Evolutionary conservation across 2,797 vertebrate species (phyloP), one percentile per base, ranked within the genome.

Genomic region (Characodon lateralis): DNA sequence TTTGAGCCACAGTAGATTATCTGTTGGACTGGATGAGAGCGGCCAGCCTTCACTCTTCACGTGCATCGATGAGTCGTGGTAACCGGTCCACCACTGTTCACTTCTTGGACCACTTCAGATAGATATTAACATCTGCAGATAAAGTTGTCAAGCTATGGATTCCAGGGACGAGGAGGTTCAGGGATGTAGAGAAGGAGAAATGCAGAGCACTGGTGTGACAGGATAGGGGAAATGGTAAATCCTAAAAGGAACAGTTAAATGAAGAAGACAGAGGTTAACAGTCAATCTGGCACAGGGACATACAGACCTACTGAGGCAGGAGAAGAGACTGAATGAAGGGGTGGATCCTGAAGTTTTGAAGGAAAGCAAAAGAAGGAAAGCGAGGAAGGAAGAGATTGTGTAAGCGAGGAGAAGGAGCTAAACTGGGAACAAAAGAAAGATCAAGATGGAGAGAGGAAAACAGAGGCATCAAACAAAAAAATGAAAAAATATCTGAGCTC

Each of bases 401-500:
- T 48, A 9, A 48, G 46, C 46, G 10, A 48, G 12, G 46, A 10
- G 31, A 39, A 65, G 31, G 28, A 10, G 63, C 31, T 10, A 65
- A 65, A 65, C 53, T 55, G 53, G 20, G 53, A 55, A 55, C 18
- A 55, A 55, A 0, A 24, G 6, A 55, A 55, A 55, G 53, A 22
- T 5, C 35, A 65, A 39, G 20, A 35, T 10, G 35, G 9, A 50
- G 50, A n/a, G 41, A 58, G 10, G 51, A 73, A 80, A 73, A 83
- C 63, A 79, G 82, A 82, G 56, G 86, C 58, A 84, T 79, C 80
- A 84, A 85, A 88, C 85, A 85, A 86, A 63, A 61, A 35, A 31
- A 65, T 78, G 55, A 85, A 88, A 83, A 88, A 88, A 87, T 76
- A 87, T 85, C 78, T 80, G 83, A 87, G 81, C 79, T 81, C 85